Base-by-base conservation (phyloP, 1,140 invertebrate species). In the Carcinoscorpius rotundicauda region DNA sequence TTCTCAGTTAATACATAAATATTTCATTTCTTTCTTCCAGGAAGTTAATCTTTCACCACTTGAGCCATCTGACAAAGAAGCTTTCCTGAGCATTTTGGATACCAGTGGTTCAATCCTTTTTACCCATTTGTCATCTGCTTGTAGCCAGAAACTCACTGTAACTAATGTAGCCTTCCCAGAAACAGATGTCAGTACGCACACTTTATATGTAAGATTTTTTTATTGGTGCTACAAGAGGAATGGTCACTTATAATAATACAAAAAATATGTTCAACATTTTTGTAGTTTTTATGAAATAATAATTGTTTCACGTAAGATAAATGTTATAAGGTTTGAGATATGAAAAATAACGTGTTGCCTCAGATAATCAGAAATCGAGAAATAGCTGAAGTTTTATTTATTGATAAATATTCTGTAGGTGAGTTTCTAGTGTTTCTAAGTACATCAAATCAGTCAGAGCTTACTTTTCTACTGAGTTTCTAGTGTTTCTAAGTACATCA, bases 31-130 rank as follows among this genome's bases (percentile, higher is more conserved):
- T 60, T 61, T 62, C 3, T 53, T 63, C 61, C 60, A 70, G 69
- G 69, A 70, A 53, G 9, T 70, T 49, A 66, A 70, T 62, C 29
- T 55, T 49, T 65, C 66, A 58, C 11, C 59, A 8, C 60, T 68
- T n/a, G 62, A 64, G 10, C 48, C 49, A 48, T n/a, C 49, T 11
- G 58, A 65, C 10, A 68, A 61, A 61, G 51, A 49, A 51, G 64
- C 66, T 49, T 50, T 70, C 9, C 61, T 49, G 52, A 8, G 52
- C 48, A 52, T 63, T 62, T 51, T 70, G 4, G 58, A 61, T 52
- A 63, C n/a, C 11, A 64, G 66, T 61, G 61, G 63, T 11, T 52
- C 51, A 62, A 64, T 64, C 4, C 60, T 68, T 57, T 64, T 68
- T n/a, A 63, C 60, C 4, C 61, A 68, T 48, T 60, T 70, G 52